phyloP scores from a whole-genome alignment of 2,888 invertebrate species.

The Hypercompe scribonia region DNA sequence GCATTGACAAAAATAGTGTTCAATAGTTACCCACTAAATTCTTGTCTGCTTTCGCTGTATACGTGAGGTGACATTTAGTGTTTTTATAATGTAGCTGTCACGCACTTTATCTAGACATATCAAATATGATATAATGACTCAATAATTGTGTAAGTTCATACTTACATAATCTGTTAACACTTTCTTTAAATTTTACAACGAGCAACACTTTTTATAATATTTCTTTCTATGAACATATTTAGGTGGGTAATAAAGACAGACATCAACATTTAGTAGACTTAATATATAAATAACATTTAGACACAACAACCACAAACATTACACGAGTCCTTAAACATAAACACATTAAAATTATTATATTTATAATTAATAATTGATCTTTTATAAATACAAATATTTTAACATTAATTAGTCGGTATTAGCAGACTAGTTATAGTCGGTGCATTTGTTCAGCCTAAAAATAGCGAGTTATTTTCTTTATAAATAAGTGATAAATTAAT shows the following conservation, averaged over 20 bases:
- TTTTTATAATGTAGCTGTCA: not conserved
- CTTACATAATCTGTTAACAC: not conserved
- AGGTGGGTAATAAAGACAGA: not conserved
- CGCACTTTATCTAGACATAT: no score
- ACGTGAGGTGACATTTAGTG: not conserved
- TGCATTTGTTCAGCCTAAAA: not conserved
- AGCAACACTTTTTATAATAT: not conserved
- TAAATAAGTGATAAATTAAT: no score
- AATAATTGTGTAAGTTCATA: not conserved
- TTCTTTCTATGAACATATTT: not conserved
- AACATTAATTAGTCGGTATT: not conserved
- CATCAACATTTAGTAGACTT: constrained; percentile 8
- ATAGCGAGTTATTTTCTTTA: no score
- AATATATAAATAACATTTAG: constrained; percentile 12
- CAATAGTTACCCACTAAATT: not conserved
- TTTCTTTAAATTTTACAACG: not conserved
- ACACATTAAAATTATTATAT: not conserved
- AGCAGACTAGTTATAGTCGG: not conserved
- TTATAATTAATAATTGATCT: constrained; percentile 21
- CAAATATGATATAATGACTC: not conserved
- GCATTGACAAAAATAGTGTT: not conserved
- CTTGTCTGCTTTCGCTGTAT: not conserved
- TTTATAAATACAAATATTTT: constrained; percentile 3
- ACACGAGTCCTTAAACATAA: not conserved
- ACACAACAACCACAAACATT: constrained; percentile 7